Base-by-base conservation (phyloP, 1,140 invertebrate genomes). In the Drosophila equinoxialis region DNA sequence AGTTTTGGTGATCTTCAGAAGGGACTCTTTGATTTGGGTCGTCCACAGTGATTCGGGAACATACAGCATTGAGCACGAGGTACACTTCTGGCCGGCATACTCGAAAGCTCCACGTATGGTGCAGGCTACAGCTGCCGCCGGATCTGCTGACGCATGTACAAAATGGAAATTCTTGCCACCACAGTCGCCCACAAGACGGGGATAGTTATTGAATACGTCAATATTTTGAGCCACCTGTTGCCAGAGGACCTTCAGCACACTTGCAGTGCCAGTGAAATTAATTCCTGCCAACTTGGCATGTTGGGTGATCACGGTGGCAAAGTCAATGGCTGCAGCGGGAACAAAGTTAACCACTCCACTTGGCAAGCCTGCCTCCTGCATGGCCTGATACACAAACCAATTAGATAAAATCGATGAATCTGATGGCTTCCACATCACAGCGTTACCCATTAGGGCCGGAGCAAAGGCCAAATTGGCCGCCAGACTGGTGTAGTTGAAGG, bases 101-200 rank as follows among this genome's bases (percentile, higher is more conserved):
- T 99, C 99, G 92, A 99, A 99, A 14, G 98, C 95, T 58, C 97
- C 96, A 63, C 96, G 93, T 68, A 99, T 96, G 0, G 98, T 99
- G 0, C 94, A 95, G 51, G 95, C 95, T 0, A 98, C 95, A 13
- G 98, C 76, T 14, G 95, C 95, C 8, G 95, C 93, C 0, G 96
- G 93, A 92, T 99, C 96, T 10, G 98, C 98, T 26, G 96, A 95
- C 0, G 96, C 94, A 93, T 99, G 99, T 6, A 99, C 93, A 90
- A 99, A 98, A 86, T 99, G 99, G 92, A 97, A 99, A 93, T 99
- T 99, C 93, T 99, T 99, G 1, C 99, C 99, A 10, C 99, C 99
- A 92, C 98, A 99, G 51, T 99, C 99, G 68, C 96, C 96, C 71
- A 99, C 96, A 1, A 99, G 92, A 71, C 98, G 94, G 0, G 99